These are phyloP conservation scores for Apotomis turbidana DNA, from an alignment of 2,888 invertebrate genomes.

Conservation along the genomic window DNA sequence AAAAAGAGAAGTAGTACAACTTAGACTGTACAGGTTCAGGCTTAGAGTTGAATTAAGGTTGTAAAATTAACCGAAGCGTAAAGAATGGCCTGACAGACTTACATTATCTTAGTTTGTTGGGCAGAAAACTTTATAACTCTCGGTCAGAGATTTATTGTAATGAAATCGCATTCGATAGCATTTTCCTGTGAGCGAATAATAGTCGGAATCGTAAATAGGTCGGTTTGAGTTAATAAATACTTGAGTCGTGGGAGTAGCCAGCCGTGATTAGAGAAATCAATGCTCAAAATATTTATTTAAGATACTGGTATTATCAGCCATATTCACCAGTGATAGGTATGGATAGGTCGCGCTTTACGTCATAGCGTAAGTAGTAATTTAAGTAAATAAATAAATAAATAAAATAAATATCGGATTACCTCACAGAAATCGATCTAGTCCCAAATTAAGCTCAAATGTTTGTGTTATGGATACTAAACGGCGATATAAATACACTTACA, in stretches of 20 bases:
- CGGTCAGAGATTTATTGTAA: slow-evolving; percentile 72
- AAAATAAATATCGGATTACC: too few species aligned
- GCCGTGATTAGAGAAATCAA: slow-evolving; percentile 46
- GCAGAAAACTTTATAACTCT: slow-evolving; percentile 73
- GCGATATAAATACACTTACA: too few species aligned
- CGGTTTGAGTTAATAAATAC: slow-evolving; percentile 64
- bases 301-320: too few species aligned
- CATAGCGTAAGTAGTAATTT: too few species aligned
- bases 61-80: slow-evolving; percentile 50
- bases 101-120: slow-evolving; percentile 73
- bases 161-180: slow-evolving; percentile 72
- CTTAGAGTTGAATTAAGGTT: slow-evolving; percentile 51
- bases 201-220: slow-evolving; percentile 66
- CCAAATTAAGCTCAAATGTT: too few species aligned
- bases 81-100: slow-evolving; percentile 66
- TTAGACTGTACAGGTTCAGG: slow-evolving; percentile 46
- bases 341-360: too few species aligned
- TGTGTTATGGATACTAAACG: too few species aligned
- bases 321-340: too few species aligned
- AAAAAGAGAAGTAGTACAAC: slow-evolving; percentile 44
- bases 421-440: too few species aligned
- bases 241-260: slow-evolving; percentile 55
- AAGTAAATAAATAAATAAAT: too few species aligned
- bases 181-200: slow-evolving; percentile 70
- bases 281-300: slow-evolving; percentile 7